Percentiles rank a stretch among this genome's conserved stretches.
Conservation (phyloP, 1,140 invertebrate genomes). For the Drosophila fuyamai region DNA sequence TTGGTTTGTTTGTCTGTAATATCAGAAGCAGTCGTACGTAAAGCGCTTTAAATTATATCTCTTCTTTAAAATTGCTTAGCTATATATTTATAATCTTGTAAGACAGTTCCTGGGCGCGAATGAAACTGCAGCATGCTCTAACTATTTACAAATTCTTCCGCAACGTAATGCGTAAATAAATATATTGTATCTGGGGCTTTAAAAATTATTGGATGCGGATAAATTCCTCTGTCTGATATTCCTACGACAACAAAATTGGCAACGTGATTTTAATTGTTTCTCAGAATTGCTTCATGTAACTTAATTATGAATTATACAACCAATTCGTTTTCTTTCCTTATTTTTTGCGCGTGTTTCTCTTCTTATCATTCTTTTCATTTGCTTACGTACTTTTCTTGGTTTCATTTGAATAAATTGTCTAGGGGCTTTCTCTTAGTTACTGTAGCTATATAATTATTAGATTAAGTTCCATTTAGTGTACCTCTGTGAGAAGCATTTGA, state of each 20-base stretch:
- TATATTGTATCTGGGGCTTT: slow-evolving; percentile 33
- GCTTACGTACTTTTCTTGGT: slow-evolving; percentile 26
- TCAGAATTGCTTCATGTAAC: slow-evolving; percentile 45
- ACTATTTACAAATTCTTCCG: slow-evolving; percentile 45
- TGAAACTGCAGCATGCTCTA: slow-evolving; percentile 32
- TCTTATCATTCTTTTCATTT: slow-evolving; percentile 38
- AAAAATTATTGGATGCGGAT: slow-evolving; percentile 52
- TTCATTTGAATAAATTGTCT: slow-evolving; percentile 72
- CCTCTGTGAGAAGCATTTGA: slow-evolving; percentile 70
- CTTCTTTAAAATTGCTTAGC: slow-evolving; percentile 67
- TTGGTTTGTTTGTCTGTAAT: slow-evolving; percentile 51
- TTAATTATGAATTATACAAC: slow-evolving; percentile 62
- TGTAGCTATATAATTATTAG: slow-evolving; percentile 67
- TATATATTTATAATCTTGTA: slow-evolving; percentile 57
- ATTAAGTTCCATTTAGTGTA: slow-evolving; percentile 63
- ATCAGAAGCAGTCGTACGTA: slow-evolving; percentile 69
- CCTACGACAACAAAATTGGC: slow-evolving; percentile 66
- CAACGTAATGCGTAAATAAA: slow-evolving; percentile 26
- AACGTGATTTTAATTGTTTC: slow-evolving; percentile 67
- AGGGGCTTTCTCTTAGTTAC: slow-evolving; percentile 65
- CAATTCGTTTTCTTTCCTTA: slow-evolving; percentile 26
- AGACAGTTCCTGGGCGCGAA: slow-evolving; percentile 20
- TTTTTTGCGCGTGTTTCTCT: slow-evolving; percentile 30
- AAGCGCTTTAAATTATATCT: slow-evolving; percentile 63
- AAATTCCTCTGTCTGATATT: slow-evolving; percentile 43